Evolutionary conservation across 2,888 invertebrate species (phyloP).

Genomic region (Alsophila aescularia): DNA sequence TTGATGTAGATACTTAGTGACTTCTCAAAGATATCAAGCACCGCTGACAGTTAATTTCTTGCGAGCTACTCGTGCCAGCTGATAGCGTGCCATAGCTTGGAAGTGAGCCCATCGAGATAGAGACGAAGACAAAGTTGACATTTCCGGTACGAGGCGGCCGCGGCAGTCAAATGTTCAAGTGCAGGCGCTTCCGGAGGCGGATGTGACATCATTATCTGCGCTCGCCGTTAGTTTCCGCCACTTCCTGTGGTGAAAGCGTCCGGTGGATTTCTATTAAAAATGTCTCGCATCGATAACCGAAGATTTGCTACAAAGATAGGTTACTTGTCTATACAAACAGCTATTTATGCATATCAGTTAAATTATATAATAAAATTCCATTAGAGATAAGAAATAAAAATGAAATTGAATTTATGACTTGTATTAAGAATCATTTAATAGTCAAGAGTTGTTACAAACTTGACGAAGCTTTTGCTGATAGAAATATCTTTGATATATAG

Average conservation of each 20-base stretch:
- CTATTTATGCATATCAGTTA: too few species aligned
- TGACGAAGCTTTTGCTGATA: too few species aligned
- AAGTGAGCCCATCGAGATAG: conserved; percentile 22
- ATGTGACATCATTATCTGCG: conserved; percentile 41
- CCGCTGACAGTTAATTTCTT: conserved; percentile 6
- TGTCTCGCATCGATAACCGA: background rate
- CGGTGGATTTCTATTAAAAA: conserved; percentile 28
- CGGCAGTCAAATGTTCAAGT: conserved; percentile 26
- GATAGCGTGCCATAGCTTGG: conserved; percentile 16
- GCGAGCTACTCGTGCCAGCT: background rate
- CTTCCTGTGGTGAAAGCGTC: conserved; percentile 32
- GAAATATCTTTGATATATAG: too few species aligned
- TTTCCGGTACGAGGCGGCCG: conserved; percentile 24
- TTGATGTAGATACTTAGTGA: too few species aligned
- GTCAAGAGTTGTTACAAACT: too few species aligned
- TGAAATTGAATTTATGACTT: too few species aligned
- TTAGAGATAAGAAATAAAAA: too few species aligned
- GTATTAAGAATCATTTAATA: too few species aligned
- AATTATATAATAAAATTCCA: too few species aligned
- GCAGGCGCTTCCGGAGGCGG: conserved; percentile 29
- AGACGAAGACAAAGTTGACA: conserved; percentile 34
- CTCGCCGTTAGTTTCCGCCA: conserved; percentile 34
- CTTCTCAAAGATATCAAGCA: background rate
- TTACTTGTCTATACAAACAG: background rate
- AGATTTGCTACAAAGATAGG: background rate